These are phyloP conservation scores for Lordiphosa mommai DNA, from an alignment of 1,140 invertebrate genomes.

Conservation along the genomic window DNA sequence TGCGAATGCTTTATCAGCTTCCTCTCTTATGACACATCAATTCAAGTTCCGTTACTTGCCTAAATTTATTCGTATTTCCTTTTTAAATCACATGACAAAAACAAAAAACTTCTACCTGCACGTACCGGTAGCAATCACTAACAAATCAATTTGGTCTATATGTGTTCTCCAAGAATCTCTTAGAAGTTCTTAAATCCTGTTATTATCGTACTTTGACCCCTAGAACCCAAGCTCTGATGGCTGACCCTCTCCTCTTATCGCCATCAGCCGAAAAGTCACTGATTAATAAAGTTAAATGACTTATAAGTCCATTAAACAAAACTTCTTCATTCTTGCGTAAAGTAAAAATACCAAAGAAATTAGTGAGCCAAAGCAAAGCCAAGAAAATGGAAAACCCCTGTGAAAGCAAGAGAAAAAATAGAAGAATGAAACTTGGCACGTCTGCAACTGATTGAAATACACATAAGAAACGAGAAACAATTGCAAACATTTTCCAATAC, in stretches of 20 bases:
- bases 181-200: too few relatives aligned
- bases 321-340: conserved; percentile 58
- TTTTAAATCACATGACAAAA: too few relatives aligned
- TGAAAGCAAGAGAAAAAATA: too few relatives aligned
- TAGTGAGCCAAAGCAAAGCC: conserved; percentile 25
- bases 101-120: too few relatives aligned
- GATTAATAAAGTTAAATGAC: conserved; percentile 71
- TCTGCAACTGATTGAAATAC: conserved; percentile 65
- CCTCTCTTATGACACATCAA: too few relatives aligned
- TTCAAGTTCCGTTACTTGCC: too few relatives aligned
- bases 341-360: conserved; percentile 62
- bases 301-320: conserved; percentile 67
- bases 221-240: background rate
- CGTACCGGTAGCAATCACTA: too few relatives aligned
- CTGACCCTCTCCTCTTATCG: conserved; percentile 1
- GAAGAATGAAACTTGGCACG: conserved; percentile 27
- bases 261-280: conserved; percentile 50
- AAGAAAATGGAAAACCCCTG: conserved; percentile 15
- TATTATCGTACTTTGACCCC: conserved; percentile 5
- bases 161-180: too few relatives aligned
- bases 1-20: too few relatives aligned
- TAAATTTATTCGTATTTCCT: too few relatives aligned
- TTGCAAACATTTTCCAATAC: conserved; percentile 51
- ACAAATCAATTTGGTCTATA: too few relatives aligned
- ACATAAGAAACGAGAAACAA: conserved; percentile 50